Percentiles rank a stretch among this genome's conserved stretches.
Conservation (phyloP, 2,113 vertebrate genomes). For the Tupaia chinensis region DNA sequence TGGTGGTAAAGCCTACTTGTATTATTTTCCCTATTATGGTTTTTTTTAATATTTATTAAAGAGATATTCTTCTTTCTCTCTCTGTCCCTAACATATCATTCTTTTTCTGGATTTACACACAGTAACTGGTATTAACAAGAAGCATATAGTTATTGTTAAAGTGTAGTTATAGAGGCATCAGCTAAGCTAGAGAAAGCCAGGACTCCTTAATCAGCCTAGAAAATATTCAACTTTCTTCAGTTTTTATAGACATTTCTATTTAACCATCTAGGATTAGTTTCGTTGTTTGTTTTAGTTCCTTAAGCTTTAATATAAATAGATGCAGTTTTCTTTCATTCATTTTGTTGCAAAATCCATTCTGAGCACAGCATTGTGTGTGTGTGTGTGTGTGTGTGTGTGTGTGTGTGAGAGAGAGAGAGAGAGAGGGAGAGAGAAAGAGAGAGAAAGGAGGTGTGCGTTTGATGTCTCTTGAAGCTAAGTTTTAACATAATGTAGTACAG, state of each 20-base stretch:
- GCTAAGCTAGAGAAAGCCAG: background rate
- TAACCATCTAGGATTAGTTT: background rate
- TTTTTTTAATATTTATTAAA: slow-evolving; percentile 29
- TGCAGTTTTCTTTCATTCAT: background rate
- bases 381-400: background rate
- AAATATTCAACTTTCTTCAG: background rate
- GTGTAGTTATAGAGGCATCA: background rate
- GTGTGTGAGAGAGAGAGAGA: too few species aligned
- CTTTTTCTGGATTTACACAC: background rate
- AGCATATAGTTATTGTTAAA: background rate
- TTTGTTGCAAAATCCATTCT: slow-evolving; percentile 11
- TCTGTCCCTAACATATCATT: background rate
- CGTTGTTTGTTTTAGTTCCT: background rate
- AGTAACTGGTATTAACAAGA: slow-evolving; percentile 10
- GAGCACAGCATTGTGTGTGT: background rate
- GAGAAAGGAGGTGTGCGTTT: background rate
- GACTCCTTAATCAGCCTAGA: background rate
- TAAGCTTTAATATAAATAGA: background rate
- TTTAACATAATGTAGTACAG: slow-evolving; percentile 18
- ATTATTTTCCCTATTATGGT: background rate
- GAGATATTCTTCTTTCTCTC: background rate
- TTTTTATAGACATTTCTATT: slow-evolving; percentile 13
- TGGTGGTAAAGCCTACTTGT: background rate
- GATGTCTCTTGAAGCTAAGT: slow-evolving; percentile 29
- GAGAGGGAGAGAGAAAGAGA: too few species aligned